These are phyloP conservation scores for Spodoptera frugiperda DNA, from an alignment of 1,140 invertebrate species.

Conservation along the genomic window DNA sequence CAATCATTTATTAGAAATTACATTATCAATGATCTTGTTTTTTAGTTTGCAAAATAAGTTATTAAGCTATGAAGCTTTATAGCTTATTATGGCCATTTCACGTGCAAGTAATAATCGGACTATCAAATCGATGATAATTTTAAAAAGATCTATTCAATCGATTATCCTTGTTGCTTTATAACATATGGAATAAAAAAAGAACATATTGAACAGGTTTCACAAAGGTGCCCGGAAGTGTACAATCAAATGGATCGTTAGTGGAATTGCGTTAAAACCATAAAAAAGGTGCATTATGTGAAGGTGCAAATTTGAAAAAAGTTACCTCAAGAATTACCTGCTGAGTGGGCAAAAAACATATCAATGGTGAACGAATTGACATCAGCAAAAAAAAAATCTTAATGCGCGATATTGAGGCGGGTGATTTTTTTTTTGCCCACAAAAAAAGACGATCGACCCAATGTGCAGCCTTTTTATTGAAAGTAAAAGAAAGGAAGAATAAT, in stretches of 20 bases:
- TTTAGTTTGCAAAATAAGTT: conserved; percentile 12
- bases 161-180: conserved; percentile 32
- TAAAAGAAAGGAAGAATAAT: conserved; percentile 25
- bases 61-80: conserved; percentile 3
- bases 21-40: conserved; percentile 19
- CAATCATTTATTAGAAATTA: conserved; percentile 16
- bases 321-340: conserved; percentile 57
- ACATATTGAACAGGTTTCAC: conserved; percentile 34
- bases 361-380: conserved; percentile 71
- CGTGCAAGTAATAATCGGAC: conserved; percentile 24
- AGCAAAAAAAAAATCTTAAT: conserved; percentile 69
- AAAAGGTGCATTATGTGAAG: conserved; percentile 65
- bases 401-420: conserved; percentile 67
- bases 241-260: conserved; percentile 72
- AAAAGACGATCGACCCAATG: conserved; percentile 43
- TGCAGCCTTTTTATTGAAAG: conserved; percentile 31
- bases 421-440: conserved; percentile 56
- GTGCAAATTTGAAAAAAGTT: conserved; percentile 73
- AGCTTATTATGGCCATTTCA: background rate
- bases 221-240: conserved; percentile 60
- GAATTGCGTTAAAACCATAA: conserved; percentile 73
- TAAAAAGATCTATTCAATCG: conserved; percentile 10
- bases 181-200: conserved; percentile 54
- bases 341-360: conserved; percentile 59
- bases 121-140: conserved; percentile 18